Conservation (phyloP, 2,888 invertebrate genomes). For the Merodon equestris region DNA sequence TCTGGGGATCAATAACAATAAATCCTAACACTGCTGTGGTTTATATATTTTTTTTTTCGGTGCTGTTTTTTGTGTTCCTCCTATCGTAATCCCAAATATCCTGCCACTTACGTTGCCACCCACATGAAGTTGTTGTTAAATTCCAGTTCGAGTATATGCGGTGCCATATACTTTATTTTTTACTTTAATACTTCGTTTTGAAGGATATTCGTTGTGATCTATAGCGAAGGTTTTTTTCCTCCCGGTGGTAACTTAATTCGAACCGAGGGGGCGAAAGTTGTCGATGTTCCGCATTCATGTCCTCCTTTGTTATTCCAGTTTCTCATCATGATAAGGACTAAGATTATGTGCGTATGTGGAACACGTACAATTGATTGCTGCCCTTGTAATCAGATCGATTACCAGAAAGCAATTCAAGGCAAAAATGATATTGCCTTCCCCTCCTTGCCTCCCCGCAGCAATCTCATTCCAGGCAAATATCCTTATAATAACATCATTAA, state of each 20-base stretch:
- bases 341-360: no score
- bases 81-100: background rate
- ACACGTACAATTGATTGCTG: no score
- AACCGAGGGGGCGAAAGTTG: background rate
- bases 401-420: background rate
- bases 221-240: no score
- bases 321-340: no score
- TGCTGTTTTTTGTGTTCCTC: no score
- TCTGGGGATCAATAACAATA: slow-evolving; percentile 67
- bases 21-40: slow-evolving; percentile 67
- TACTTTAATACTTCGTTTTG: background rate
- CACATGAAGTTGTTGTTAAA: slow-evolving; percentile 17
- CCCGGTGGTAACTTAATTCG: slow-evolving; percentile 11
- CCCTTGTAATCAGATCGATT: no score
- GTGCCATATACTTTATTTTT: slow-evolving; percentile 15
- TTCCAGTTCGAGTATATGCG: slow-evolving; percentile 7
- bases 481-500: slow-evolving; percentile 52
- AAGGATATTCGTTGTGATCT: slow-evolving; percentile 42
- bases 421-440: background rate
- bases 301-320: no score
- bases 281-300: no score
- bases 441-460: background rate
- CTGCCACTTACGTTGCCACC: slow-evolving; percentile 31
- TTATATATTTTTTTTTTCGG: slow-evolving; percentile 46
- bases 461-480: slow-evolving; percentile 17